Percentiles rank a stretch among this genome's conserved stretches.
These are phyloP conservation scores for Boloria selene DNA, from an alignment of 2,888 invertebrate genomes.

Conservation along the genomic window DNA sequence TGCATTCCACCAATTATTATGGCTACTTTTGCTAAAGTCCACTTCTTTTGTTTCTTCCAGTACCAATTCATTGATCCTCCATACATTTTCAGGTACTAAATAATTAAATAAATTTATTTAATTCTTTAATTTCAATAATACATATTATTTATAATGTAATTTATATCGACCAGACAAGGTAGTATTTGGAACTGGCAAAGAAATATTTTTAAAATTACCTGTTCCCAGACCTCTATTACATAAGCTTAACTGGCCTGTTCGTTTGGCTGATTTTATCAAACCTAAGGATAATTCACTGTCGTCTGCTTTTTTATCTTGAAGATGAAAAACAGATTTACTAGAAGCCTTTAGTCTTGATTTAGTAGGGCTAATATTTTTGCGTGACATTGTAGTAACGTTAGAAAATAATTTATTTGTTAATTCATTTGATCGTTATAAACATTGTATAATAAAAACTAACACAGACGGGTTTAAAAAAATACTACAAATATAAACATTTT, in stretches of 20 bases:
- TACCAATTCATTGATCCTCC: slow-evolving; percentile 87
- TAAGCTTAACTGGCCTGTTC: slow-evolving; percentile 90
- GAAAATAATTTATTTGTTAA: not conserved
- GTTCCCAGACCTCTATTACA: slow-evolving; percentile 87
- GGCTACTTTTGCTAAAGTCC: slow-evolving; percentile 81
- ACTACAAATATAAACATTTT: slow-evolving; percentile 14
- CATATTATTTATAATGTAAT: too few relatives aligned
- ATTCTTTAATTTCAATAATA: too few relatives aligned
- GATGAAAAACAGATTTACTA: slow-evolving; percentile 84
- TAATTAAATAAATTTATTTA: too few relatives aligned
- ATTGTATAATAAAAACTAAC: not conserved
- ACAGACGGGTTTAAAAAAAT: not conserved
- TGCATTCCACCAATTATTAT: slow-evolving; percentile 92
- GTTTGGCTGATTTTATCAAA: slow-evolving; percentile 89
- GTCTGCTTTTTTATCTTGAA: slow-evolving; percentile 87
- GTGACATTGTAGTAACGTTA: slow-evolving; percentile 57
- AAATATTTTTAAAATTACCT: slow-evolving; percentile 75
- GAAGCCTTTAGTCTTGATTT: slow-evolving; percentile 66
- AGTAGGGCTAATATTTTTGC: slow-evolving; percentile 50
- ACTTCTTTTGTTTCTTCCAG: slow-evolving; percentile 83
- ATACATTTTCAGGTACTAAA: slow-evolving; percentile 88
- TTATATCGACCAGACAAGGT: too few relatives aligned
- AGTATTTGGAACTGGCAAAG: not conserved
- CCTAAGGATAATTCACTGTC: slow-evolving; percentile 86
- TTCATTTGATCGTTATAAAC: slow-evolving; percentile 4